Evolutionary conservation across 2,113 vertebrate genomes (phyloP), one percentile per base, ranked within the genome.

Genomic region (Lepisosteus oculatus): DNA sequence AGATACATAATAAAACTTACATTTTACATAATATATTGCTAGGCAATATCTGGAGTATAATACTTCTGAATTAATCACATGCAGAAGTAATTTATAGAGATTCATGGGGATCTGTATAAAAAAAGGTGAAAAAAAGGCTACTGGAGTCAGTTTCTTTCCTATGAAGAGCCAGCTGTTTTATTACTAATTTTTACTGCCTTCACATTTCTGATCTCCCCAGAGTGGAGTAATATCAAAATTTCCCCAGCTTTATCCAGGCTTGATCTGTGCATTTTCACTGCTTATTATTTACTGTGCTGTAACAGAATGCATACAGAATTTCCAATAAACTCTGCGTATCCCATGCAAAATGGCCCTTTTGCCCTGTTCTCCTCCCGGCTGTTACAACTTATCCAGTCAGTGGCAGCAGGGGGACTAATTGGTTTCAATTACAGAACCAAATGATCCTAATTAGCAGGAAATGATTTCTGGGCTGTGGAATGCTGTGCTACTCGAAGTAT

Each of bases 391-490:
- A n/a, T 13, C 57, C 57, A 13, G 11, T 15, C 12, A 59, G 11
- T 15, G 4, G n/a, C 57, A 59, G 57, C 3, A 4, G 57, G 57
- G 57, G 57, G 9, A 13, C 57, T 59, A 59, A 59, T 59, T 59
- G 57, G 57, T 59, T 6, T 59, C 41, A 70, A 51, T 54, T 56
- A 74, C 56, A 54, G 41, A 51, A 42, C 42, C 13, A 47, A 61
- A 74, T 56, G 4, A 70, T 61, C 63, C 57, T 29, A 54, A 74
- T 65, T 13, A 41, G 45, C 29, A 75, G 74, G 64, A 71, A 71
- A 75, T 71, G 55, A 57, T 59, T 59, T 13, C 54, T 12, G 17
- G 64, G 43, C 15, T 59, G 45, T 42, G 42, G 68, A 56, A 61
- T 65, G 64, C 64, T 44, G 43, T 44, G 11, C 29, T 54, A 15